Evolutionary conservation across 2,888 invertebrate species (phyloP), one percentile per base, ranked within the genome.

Genomic region (Cosmia trapezina): DNA sequence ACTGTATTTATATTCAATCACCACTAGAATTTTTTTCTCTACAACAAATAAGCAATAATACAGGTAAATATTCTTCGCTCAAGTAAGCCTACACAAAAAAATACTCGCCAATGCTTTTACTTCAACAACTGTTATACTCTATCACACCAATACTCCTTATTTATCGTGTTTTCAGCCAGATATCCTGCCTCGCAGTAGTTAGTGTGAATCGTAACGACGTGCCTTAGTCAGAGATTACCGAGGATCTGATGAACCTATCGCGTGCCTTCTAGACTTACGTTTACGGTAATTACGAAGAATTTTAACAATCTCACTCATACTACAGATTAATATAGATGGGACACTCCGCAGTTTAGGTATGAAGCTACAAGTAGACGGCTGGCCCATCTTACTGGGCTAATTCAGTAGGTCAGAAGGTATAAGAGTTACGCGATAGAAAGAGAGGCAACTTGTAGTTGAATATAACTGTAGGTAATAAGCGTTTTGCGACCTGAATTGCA

Each of bases 191-290:
- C 76, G 22, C 37, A 17, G 28, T 73, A 71, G 72, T 53, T 90
- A 90, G 88, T 88, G 85, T 86, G 73, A 86, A 79, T 75, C 86
- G 87, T 86, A 89, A 88, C 86, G 70, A 93, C 90, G 94, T 94
- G 94, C 94, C 94, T 94, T 94, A 93, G 64, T 92, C 89, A 89
- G 94, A 94, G 91, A 94, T 94, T 93, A 92, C 88, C 86, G 83
- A 85, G 88, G 94, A 94, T 94, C 94, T 94, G 94, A 94, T 89
- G 86, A 87, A 87, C 83, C 84, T 88, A 54, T 87, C 85, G 89
- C 85, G 94, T 94, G 94, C 94, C 94, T 94, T 93, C 84, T 91
- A 89, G 84, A 75, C 79, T 86, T 86, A 83, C 71, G 80, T 79
- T 86, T 86, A 79, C 83, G 69, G 78, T 22, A 49, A 70, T 62